Evolutionary conservation across 2,113 vertebrate species (phyloP).

Genomic region (Blennius ocellaris): DNA sequence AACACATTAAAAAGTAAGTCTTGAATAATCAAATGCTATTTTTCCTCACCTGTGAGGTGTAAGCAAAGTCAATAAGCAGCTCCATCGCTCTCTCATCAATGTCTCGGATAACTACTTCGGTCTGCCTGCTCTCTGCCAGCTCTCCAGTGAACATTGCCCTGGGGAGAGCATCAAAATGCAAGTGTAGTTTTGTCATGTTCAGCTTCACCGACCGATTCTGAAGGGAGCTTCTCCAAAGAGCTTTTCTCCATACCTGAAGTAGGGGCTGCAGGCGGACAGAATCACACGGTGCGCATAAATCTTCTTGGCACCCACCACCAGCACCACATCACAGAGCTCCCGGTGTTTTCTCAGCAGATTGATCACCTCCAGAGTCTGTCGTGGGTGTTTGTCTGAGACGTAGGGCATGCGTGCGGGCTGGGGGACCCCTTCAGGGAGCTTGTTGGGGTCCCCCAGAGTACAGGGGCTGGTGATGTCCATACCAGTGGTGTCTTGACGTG

Average conservation of each 20-base stretch:
- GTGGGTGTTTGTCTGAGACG: conserved; percentile 97
- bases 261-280: conserved; percentile 96
- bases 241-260: conserved; percentile 84
- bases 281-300: conserved; percentile 98
- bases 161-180: background rate
- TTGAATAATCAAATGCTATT: too few species aligned
- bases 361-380: conserved; percentile 98
- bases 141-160: conserved; percentile 99
- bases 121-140: conserved; percentile 96
- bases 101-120: conserved; percentile 97
- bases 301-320: conserved; percentile 97
- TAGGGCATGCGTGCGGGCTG: conserved; percentile 99
- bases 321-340: conserved; percentile 96
- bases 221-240: background rate
- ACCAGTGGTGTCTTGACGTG: conserved; percentile 96
- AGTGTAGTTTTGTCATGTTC: background rate
- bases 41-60: conserved; percentile 90
- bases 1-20: too few species aligned
- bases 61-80: conserved; percentile 98
- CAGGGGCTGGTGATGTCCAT: conserved; percentile 99
- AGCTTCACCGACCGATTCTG: too few species aligned
- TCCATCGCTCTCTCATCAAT: conserved; percentile 99
- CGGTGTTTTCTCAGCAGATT: conserved; percentile 97
- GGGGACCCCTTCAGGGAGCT: conserved; percentile 96
- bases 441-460: conserved; percentile 98